phyloP scores from a whole-genome alignment of 2,113 vertebrate genomes.

The Pterocles orientalis region DNA sequence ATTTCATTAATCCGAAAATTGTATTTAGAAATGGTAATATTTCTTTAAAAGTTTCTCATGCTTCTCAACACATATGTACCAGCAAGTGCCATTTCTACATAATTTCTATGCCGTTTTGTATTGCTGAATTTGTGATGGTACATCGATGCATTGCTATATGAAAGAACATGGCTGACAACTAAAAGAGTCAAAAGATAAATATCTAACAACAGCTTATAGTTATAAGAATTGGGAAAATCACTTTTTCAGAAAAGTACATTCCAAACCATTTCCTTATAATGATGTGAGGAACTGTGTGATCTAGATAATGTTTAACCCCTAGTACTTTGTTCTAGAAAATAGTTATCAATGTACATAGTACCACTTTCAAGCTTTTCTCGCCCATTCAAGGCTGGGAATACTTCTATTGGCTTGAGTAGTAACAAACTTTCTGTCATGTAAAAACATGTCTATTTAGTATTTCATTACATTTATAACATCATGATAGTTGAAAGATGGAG shows the following conservation, averaged over 20 bases:
- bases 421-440: background rate
- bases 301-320: background rate
- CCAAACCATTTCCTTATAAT: background rate
- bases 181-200: background rate
- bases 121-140: background rate
- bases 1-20: background rate
- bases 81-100: background rate
- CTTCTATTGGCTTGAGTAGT: background rate
- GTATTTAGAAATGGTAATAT: background rate
- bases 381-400: background rate
- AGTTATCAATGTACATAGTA: background rate
- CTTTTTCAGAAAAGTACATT: background rate
- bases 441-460: background rate
- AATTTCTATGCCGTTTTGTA: rapidly evolving
- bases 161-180: background rate
- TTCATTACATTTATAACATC: background rate
- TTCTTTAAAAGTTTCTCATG: background rate
- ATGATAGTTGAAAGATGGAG: background rate
- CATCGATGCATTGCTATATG: background rate
- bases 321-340: background rate
- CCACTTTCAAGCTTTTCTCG: background rate
- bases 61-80: background rate
- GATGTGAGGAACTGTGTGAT: background rate
- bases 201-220: background rate
- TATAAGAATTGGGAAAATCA: background rate